Percentiles rank a stretch among this genome's conserved stretches.
phyloP scores from a whole-genome alignment of 2,113 vertebrate species.

The Triplophysa siluroides region DNA sequence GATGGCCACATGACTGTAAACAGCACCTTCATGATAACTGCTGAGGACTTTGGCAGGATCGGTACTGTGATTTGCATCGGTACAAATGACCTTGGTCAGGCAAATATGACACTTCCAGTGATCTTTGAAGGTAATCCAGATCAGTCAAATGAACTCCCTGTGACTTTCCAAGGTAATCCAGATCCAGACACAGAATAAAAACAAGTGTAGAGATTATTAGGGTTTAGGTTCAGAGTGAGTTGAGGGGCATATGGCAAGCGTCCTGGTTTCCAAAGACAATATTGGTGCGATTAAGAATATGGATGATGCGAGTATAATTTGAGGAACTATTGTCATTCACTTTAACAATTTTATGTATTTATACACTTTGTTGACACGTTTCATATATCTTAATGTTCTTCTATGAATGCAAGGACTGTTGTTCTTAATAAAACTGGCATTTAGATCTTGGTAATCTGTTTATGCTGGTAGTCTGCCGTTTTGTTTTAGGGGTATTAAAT shows the following conservation, averaged over 20 bases:
- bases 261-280: too few species aligned
- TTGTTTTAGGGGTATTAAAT: not conserved
- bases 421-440: not conserved
- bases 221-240: too few species aligned
- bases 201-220: not conserved
- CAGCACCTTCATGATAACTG: conserved; percentile 4
- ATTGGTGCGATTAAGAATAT: too few species aligned
- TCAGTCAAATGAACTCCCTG: too few species aligned
- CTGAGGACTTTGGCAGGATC: not conserved
- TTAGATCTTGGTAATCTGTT: not conserved
- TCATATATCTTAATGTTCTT: too few species aligned
- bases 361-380: too few species aligned
- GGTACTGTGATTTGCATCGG: not conserved
- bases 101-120: conserved; percentile 7
- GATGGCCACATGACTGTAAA: not conserved
- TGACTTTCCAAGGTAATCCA: not conserved
- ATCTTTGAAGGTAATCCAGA: not conserved
- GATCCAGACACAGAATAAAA: not conserved
- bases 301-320: too few species aligned
- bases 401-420: too few species aligned
- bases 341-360: too few species aligned
- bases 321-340: too few species aligned
- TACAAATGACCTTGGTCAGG: conserved; percentile 19
- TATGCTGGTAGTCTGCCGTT: too few species aligned
- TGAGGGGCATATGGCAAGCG: too few species aligned